Base-by-base conservation (phyloP, 2,888 invertebrate genomes). In the Crocallis elinguaria region DNA sequence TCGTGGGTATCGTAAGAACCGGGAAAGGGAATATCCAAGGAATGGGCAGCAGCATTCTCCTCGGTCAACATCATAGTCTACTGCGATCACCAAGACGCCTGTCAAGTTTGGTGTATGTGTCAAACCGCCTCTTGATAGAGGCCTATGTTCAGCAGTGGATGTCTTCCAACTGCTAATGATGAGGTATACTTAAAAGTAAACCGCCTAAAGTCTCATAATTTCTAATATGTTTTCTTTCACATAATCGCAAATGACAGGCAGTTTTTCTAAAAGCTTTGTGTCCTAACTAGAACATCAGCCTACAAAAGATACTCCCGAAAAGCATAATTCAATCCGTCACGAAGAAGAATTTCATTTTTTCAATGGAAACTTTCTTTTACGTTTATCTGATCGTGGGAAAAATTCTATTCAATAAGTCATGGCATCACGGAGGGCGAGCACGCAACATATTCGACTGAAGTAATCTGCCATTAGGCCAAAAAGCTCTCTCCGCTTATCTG, bases 401-500 rank as follows among this genome's bases (percentile, higher is more conserved):
- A 76, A 79, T 79, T 75, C 76, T 73, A 77, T 80, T 81, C 75
- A 80, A 80, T 84, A 80, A 80, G 74, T 79, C 76, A 77, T 71
- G 71, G 67, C 69, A 63, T 67, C 70, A 71, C 67, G 53, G 64
- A 67, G 67, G 72, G 71, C 59, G 64, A 68, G 69, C 74, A 73
- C 75, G 76, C 74, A 74, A 80, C 77, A 79, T 79, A 75, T 77
- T 82, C 74, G 67, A 79, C 75, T 82, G 68, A 73, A 86, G 86
- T 86, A 89, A 89, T 88, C 86, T 86, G 80, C 84, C 84, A 89
- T 90, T 89, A 89, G 81, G 82, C 76, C 81, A 84, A 87, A 88
- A 86, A 86, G 84, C 88, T 84, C 79, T 82, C 79, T 66, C 71
- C 81, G 75, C 84, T 88, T 88, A 89, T 90, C 90, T 86, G 82